These are phyloP conservation scores for Semnopithecus entellus DNA, from an alignment of 2,113 vertebrate species.

Conservation along the genomic window DNA sequence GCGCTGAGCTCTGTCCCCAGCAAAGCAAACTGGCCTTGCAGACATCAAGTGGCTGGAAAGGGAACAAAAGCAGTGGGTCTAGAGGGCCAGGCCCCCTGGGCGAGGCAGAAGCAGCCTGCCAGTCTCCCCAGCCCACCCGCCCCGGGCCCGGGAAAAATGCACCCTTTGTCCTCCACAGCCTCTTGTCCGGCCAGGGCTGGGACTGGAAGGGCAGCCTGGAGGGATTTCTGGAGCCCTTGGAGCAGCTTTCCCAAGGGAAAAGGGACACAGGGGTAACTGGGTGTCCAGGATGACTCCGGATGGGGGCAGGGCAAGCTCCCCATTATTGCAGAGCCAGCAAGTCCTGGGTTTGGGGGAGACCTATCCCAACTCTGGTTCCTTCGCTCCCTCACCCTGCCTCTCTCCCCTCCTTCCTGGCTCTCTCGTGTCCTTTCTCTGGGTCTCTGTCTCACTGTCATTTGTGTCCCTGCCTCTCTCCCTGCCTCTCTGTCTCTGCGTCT, in stretches of 20 bases:
- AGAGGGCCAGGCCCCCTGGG: not conserved
- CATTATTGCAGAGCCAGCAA: not conserved
- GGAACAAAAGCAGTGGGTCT: constrained; percentile 48
- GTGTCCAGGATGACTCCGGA: not conserved
- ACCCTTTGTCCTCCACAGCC: constrained; percentile 53
- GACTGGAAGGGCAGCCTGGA: not conserved
- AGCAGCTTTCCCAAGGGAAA: constrained; percentile 71
- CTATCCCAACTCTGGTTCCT: not conserved
- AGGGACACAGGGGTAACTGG: not conserved
- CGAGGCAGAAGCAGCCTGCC: not conserved
- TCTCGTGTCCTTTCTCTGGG: not conserved
- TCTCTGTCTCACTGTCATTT: not conserved
- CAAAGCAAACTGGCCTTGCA: constrained; percentile 65
- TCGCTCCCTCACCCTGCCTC: not conserved
- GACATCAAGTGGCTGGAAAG: constrained; percentile 32
- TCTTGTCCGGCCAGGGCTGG: not conserved
- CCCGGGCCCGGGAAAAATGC: constrained; percentile 42
- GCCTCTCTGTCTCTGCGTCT: not conserved
- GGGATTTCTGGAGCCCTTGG: not conserved
- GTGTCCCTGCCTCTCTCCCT: not conserved
- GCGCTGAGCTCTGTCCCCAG: constrained; percentile 16
- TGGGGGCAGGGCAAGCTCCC: not conserved
- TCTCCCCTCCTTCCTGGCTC: not conserved
- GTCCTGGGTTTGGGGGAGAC: not conserved
- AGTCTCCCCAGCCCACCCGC: not conserved